Percentiles rank a stretch among this genome's conserved stretches.
phyloP scores from a whole-genome alignment of 2,888 invertebrate genomes.

The Oegoconia quadripuncta region DNA sequence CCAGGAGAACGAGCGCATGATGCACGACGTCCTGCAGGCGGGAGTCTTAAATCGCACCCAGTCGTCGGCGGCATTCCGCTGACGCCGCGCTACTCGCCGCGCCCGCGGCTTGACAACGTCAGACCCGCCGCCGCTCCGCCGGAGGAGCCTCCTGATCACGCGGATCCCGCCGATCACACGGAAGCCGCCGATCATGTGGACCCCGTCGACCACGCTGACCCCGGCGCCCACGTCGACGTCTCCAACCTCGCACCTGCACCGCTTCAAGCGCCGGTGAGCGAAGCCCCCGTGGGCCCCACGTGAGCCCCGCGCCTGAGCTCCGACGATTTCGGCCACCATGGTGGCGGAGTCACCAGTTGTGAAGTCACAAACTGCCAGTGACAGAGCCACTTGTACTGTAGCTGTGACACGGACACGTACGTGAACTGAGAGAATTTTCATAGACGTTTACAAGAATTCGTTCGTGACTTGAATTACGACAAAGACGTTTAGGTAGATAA shows the following conservation, averaged over 20 bases:
- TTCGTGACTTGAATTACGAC: conserved; percentile 47
- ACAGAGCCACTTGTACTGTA: conserved; percentile 10
- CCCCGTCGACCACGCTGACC: conserved; percentile 27
- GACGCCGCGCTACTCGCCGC: conserved; percentile 76
- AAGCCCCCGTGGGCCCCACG: conserved; percentile 32
- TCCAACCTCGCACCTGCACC: conserved; percentile 20
- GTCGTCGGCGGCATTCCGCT: conserved; percentile 75
- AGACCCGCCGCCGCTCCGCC: conserved; percentile 71
- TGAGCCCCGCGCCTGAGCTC: conserved; percentile 32
- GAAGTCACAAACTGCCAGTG: conserved; percentile 34
- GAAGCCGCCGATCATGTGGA: conserved; percentile 20
- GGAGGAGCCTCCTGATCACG: conserved; percentile 40
- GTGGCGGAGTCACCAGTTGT: conserved; percentile 23
- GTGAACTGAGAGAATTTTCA: conserved; percentile 48
- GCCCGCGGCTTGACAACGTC: conserved; percentile 66
- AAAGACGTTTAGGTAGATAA: conserved; percentile 60
- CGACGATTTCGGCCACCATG: conserved; percentile 11
- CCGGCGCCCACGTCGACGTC: conserved; percentile 19
- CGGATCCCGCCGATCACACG: conserved; percentile 3
- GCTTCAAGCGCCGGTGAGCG: conserved; percentile 37
- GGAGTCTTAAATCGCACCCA: conserved; percentile 78
- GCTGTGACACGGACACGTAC: conserved; percentile 38
- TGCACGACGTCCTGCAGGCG: conserved; percentile 86
- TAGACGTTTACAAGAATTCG: conserved; percentile 38
- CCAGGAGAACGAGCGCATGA: conserved; percentile 92